These are phyloP conservation scores for Deilephila porcellus DNA, from an alignment of 2,888 invertebrate species.

Conservation along the genomic window DNA sequence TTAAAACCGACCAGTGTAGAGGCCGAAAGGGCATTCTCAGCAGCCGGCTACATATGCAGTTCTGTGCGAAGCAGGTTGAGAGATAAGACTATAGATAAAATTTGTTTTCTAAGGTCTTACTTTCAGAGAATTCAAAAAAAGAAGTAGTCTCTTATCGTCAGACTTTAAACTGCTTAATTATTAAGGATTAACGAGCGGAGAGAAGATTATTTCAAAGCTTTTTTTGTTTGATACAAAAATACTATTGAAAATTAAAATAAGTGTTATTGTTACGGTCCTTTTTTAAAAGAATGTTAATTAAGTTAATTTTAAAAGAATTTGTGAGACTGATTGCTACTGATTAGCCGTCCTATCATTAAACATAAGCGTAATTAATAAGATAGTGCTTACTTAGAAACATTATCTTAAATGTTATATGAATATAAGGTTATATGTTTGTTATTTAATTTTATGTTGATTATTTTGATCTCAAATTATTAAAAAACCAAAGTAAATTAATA, in stretches of 20 bases:
- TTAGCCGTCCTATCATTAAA: too few species aligned
- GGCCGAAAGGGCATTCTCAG: conserved; percentile 27
- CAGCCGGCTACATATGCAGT: conserved; percentile 27
- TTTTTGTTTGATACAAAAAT: too few species aligned
- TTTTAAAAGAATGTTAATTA: too few species aligned
- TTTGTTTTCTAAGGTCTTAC: conserved; percentile 19
- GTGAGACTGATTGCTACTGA: too few species aligned
- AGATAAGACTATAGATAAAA: background rate
- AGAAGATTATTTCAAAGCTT: too few species aligned
- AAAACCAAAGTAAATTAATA: background rate
- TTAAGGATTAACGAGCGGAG: too few species aligned
- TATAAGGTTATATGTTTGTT: background rate
- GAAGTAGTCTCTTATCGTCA: too few species aligned
- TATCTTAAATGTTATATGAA: conserved; percentile 16
- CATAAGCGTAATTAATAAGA: background rate
- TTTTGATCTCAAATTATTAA: background rate
- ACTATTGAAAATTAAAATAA: too few species aligned
- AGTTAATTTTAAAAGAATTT: too few species aligned
- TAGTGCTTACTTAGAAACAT: too few species aligned
- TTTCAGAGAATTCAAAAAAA: conserved; percentile 24
- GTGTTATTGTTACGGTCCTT: too few species aligned
- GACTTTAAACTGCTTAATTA: too few species aligned
- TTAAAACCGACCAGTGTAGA: conserved; percentile 26
- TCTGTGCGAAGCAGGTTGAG: conserved; percentile 2
- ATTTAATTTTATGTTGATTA: background rate